Evolutionary conservation across 1,140 invertebrate genomes (phyloP).

Genomic region (Paracyclopina nana): DNA sequence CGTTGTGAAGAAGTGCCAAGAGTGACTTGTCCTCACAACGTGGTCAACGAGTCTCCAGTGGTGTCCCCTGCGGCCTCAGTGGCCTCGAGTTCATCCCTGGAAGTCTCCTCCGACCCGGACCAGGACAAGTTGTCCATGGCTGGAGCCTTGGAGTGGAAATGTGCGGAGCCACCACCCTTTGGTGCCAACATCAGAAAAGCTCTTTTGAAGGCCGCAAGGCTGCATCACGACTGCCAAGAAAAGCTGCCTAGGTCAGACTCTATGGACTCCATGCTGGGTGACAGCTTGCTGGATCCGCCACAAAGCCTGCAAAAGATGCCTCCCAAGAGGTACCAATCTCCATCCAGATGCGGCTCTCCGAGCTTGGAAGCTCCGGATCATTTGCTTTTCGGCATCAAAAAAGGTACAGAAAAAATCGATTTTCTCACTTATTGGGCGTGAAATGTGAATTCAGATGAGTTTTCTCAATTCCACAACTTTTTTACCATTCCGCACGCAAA

Average conservation of each 20-base stretch:
- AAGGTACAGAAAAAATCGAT: neutral
- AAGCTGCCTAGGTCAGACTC: constrained; percentile 19
- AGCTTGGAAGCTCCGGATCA: constrained; percentile 27
- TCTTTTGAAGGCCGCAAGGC: too few relatives aligned
- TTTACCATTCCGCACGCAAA: too few relatives aligned
- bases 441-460: too few relatives aligned
- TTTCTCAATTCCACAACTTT: too few relatives aligned
- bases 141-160: constrained; percentile 14
- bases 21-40: constrained; percentile 11
- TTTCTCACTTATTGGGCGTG: too few relatives aligned
- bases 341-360: constrained; percentile 24
- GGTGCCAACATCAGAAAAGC: too few relatives aligned
- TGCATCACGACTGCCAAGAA: too few relatives aligned
- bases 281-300: constrained; percentile 29
- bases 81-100: neutral
- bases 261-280: constrained; percentile 25
- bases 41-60: neutral
- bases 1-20: constrained; percentile 15
- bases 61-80: too few relatives aligned
- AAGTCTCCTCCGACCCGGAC: neutral
- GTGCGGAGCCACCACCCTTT: too few relatives aligned
- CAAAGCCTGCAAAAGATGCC: constrained; percentile 24
- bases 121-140: constrained; percentile 15
- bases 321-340: constrained; percentile 25
- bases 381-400: constrained; percentile 21